phyloP scores from a whole-genome alignment of 2,113 vertebrate species.

The Empidonax alnorum region DNA sequence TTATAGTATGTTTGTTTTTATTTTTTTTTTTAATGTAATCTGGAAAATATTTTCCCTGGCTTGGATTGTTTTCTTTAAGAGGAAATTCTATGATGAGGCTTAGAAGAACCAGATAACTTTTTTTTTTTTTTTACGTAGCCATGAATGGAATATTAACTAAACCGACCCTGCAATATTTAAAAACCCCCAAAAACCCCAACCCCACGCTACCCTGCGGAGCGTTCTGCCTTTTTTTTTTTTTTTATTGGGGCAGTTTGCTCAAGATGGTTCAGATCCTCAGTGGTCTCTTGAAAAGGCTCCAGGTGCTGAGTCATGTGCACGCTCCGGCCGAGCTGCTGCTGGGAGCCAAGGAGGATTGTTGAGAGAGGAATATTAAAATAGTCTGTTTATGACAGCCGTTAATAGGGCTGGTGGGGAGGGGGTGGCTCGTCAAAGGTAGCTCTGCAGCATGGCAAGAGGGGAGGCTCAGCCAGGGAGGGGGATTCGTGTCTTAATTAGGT shows the following conservation, averaged over 20 bases:
- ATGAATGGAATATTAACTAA: not conserved
- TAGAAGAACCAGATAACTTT: not conserved
- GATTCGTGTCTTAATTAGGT: not conserved
- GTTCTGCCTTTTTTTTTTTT: not conserved
- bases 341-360: constrained; percentile 13
- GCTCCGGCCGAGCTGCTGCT: not conserved
- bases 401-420: not conserved
- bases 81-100: not conserved
- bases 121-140: not conserved
- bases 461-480: not conserved
- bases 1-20: not conserved
- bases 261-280: not conserved
- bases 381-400: constrained; percentile 18
- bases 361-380: constrained; percentile 33
- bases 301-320: constrained; percentile 50
- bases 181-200: not conserved
- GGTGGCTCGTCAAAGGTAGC: not conserved
- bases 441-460: not conserved
- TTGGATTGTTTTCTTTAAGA: not conserved
- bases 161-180: not conserved
- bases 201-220: not conserved
- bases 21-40: not conserved
- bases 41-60: not conserved
- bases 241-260: not conserved
- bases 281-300: constrained; percentile 25